These are phyloP conservation scores for Sarcophaga variegata DNA, from an alignment of 2,888 invertebrate species.

Conservation along the genomic window DNA sequence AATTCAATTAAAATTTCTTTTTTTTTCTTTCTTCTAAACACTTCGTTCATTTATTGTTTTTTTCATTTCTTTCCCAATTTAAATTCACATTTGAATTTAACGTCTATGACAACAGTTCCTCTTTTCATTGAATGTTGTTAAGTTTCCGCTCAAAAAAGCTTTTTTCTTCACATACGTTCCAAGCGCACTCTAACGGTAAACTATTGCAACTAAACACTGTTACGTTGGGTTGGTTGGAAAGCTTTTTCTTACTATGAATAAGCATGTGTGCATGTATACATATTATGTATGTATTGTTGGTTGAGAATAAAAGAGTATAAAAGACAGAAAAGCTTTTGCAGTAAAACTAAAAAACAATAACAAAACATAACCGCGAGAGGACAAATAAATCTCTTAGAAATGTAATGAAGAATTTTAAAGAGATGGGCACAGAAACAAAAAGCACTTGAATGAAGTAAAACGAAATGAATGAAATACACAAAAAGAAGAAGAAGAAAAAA, in stretches of 20 bases:
- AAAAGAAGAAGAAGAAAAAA: no score
- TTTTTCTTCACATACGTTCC: background rate
- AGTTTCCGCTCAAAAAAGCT: background rate
- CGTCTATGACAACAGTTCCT: background rate
- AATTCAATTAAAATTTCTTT: background rate
- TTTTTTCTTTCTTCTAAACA: background rate
- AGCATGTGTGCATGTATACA: background rate
- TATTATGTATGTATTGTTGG: no score
- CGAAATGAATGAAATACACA: no score
- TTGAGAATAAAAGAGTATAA: no score
- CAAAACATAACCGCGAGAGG: no score
- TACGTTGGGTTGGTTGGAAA: background rate
- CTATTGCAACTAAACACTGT: conserved; percentile 47
- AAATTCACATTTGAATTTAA: background rate
- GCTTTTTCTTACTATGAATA: background rate
- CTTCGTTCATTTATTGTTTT: background rate
- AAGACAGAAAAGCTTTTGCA: no score
- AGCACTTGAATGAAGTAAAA: no score
- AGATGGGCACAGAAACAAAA: no score
- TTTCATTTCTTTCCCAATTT: background rate
- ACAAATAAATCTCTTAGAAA: no score
- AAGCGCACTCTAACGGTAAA: conserved; percentile 66
- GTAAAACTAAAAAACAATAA: no score
- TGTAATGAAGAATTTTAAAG: no score
- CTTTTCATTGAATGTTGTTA: no score